Conservation (phyloP, 2,113 vertebrate genomes). For the Chauna torquata region DNA sequence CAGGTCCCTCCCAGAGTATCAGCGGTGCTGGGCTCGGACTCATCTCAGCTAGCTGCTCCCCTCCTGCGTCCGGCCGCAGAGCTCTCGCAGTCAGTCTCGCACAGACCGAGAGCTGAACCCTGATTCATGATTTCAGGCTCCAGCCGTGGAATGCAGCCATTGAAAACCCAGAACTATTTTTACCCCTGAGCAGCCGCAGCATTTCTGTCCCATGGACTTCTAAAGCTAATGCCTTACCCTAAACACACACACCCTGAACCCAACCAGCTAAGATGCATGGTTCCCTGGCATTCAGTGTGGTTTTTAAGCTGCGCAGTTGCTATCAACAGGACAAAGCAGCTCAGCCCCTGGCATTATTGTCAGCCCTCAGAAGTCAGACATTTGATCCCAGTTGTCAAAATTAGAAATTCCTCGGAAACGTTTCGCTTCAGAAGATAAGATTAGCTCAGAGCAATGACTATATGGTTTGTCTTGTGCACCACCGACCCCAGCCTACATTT, state of each 20-base stretch:
- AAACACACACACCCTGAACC: not conserved
- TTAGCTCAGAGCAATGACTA: constrained; percentile 13
- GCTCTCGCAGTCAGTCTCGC: not conserved
- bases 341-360: constrained; percentile 44
- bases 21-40: constrained; percentile 28
- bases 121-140: constrained; percentile 70
- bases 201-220: constrained; percentile 50
- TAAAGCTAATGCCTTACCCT: constrained; percentile 51
- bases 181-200: constrained; percentile 64
- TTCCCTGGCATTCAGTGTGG: constrained; percentile 25
- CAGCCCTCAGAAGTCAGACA: constrained; percentile 54
- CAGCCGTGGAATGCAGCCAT: constrained; percentile 69
- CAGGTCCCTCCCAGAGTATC: constrained; percentile 71
- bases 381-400: constrained; percentile 50
- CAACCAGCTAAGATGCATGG: not conserved
- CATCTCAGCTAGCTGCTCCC: constrained; percentile 49
- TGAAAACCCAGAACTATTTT: constrained; percentile 72
- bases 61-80: not conserved
- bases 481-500: not conserved
- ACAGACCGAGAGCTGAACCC: constrained; percentile 17
- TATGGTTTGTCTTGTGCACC: not conserved
- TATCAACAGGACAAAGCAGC: constrained; percentile 64
- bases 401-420: constrained; percentile 59
- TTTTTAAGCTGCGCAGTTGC: constrained; percentile 13
- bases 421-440: constrained; percentile 33